These are phyloP conservation scores for Enteromius unitaeniatus DNA, from an alignment of 2,797 vertebrate genomes.

Conservation along the genomic window DNA sequence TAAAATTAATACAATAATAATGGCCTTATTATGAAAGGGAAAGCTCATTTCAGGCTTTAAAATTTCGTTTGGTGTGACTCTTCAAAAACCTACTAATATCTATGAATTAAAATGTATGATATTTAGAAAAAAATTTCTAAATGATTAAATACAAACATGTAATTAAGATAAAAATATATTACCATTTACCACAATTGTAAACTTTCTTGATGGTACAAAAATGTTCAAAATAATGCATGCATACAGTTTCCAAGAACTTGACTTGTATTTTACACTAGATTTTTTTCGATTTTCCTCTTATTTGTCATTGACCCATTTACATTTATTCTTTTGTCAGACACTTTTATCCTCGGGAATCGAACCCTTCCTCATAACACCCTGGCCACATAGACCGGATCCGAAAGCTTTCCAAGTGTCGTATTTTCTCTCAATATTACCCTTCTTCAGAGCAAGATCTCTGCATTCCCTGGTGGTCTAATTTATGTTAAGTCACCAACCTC, in stretches of 20 bases:
- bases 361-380: slow-evolving; percentile 1
- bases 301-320: background rate
- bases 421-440: slow-evolving; percentile 78
- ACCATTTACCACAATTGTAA: background rate
- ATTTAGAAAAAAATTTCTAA: background rate
- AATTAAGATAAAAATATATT: background rate
- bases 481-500: slow-evolving; percentile 88
- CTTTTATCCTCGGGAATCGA: background rate
- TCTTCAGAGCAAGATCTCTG: slow-evolving; percentile 79
- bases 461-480: slow-evolving; percentile 88
- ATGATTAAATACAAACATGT: background rate
- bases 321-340: background rate
- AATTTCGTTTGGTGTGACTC: background rate
- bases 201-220: background rate
- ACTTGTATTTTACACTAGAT: background rate
- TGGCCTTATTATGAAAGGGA: background rate
- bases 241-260: background rate
- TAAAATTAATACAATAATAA: background rate
- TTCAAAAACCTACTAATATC: background rate
- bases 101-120: background rate
- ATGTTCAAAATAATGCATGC: background rate
- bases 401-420: slow-evolving; percentile 64
- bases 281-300: background rate
- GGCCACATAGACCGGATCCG: slow-evolving; percentile 49
- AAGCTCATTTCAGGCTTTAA: background rate